Evolutionary conservation across 2,797 vertebrate genomes (phyloP).

Genomic region (Florisuga fusca): DNA sequence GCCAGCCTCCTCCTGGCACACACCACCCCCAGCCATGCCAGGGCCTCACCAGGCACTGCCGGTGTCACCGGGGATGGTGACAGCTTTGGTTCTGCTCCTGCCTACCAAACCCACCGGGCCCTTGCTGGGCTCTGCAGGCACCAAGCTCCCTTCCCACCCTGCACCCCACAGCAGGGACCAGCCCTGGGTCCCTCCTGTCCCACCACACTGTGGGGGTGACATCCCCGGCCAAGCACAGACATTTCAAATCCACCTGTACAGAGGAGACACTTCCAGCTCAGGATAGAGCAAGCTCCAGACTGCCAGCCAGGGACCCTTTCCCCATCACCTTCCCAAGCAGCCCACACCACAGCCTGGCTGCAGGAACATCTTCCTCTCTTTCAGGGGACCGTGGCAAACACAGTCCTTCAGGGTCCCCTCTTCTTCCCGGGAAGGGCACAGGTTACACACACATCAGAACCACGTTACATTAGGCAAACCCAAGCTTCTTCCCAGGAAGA

Average conservation of each 20-base stretch:
- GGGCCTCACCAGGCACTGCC: not conserved
- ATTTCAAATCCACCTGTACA: not conserved
- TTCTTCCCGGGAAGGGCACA: not conserved
- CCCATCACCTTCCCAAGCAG: not conserved
- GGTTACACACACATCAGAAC: rapidly evolving
- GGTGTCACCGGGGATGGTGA: rapidly evolving
- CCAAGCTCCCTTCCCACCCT: rapidly evolving
- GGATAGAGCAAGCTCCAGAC: not conserved
- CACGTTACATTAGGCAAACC: not conserved
- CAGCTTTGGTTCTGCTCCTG: not conserved
- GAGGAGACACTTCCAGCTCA: not conserved
- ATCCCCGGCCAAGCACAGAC: not conserved
- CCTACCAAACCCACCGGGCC: not conserved
- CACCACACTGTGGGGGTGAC: rapidly evolving
- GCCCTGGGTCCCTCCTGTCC: rapidly evolving
- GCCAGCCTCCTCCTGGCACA: not conserved
- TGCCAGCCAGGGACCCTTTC: not conserved
- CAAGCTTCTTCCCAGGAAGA: not conserved
- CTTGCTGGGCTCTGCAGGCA: not conserved
- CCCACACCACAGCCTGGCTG: not conserved
- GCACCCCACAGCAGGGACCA: not conserved
- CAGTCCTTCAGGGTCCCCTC: not conserved
- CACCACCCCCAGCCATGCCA: not conserved
- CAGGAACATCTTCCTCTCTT: not conserved
- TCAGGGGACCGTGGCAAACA: not conserved